These are phyloP conservation scores for Mus musculus DNA, from an alignment of 2,113 vertebrate genomes.

Conservation along the genomic window GRCm39 chr14:96602501-96603000, in stretches of 20 bases:
- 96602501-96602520: too few species aligned
- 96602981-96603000: background rate
- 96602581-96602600: background rate
- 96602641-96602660: background rate
- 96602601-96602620: background rate
- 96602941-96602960: too few species aligned
- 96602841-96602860: rapidly evolving
- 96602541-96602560: background rate
- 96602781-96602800: background rate
- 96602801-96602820: background rate
- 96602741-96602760: background rate
- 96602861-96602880: background rate
- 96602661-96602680: background rate
- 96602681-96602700: background rate
- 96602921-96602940: background rate
- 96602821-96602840: background rate
- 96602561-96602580: background rate
- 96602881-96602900: background rate
- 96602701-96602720: background rate
- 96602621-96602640: background rate
- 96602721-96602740: background rate
- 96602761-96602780: background rate
- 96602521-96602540: background rate
- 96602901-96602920: too few species aligned
- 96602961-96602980: background rate